A percentile compares a stretch with the other conserved stretches of the same genome.
Conservation (phyloP, 2,797 vertebrate genomes). For the Phylloscopus collybita region DNA sequence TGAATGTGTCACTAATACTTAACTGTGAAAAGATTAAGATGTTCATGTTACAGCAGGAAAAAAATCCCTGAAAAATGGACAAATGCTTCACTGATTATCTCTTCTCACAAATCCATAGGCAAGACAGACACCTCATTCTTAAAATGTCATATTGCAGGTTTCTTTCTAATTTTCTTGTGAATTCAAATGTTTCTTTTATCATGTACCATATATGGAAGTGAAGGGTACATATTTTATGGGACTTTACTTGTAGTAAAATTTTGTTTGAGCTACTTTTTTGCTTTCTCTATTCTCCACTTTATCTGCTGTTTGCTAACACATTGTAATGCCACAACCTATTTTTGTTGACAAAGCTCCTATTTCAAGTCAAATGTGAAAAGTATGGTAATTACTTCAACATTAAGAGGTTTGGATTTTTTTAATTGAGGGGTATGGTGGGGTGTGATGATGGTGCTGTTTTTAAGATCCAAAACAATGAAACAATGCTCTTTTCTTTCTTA, state of each 20-base stretch:
- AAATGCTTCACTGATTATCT: constrained; percentile 16
- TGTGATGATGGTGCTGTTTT: background rate
- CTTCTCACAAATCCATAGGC: background rate
- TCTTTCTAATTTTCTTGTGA: background rate
- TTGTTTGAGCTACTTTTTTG: background rate
- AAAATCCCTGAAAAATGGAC: background rate
- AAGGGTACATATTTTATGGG: background rate
- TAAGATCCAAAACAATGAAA: background rate
- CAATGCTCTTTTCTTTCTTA: background rate
- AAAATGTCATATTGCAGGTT: background rate
- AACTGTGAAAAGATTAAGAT: constrained; percentile 50
- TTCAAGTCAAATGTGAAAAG: background rate
- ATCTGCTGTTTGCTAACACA: background rate
- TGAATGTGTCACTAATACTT: constrained; percentile 42
- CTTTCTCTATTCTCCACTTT: background rate
- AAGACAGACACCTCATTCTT: background rate
- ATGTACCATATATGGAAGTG: background rate
- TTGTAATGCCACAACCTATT: background rate
- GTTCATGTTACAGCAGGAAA: background rate
- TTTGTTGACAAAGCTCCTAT: background rate
- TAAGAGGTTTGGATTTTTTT: background rate
- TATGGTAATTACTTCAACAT: background rate
- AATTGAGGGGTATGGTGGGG: rapidly evolving
- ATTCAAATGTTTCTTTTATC: background rate
- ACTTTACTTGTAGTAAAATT: background rate